Conservation (phyloP, 2,113 vertebrate genomes). For the Plotosus lineatus region DNA sequence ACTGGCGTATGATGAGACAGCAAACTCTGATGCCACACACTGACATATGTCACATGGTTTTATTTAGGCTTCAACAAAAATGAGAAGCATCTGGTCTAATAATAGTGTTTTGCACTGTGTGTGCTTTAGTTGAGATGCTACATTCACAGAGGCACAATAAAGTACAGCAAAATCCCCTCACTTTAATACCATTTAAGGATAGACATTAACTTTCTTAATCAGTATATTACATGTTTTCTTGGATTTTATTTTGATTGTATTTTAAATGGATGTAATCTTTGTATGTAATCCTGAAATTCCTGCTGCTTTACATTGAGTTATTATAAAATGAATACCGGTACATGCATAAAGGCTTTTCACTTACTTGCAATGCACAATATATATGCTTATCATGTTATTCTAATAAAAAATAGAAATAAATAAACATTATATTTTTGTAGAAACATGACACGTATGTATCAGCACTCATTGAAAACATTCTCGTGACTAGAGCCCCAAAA, state of each 20-base stretch:
- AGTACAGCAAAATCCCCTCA: not conserved
- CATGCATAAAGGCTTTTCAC: not conserved
- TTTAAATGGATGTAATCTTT: not conserved
- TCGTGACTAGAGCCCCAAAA: conserved; percentile 21
- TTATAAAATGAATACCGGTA: not conserved
- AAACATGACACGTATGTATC: not conserved
- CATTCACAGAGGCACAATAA: not conserved
- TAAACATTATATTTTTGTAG: not conserved
- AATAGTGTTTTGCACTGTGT: not conserved
- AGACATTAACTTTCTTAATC: not conserved
- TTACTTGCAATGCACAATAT: not conserved
- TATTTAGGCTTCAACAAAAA: conserved; percentile 34
- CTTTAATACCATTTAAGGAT: not conserved
- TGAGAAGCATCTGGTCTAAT: conserved; percentile 16
- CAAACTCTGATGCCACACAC: conserved; percentile 5
- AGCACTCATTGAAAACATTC: conserved; percentile 5
- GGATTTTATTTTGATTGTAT: not conserved
- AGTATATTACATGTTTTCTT: not conserved
- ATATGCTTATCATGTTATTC: not conserved
- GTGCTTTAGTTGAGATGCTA: conserved; percentile 2
- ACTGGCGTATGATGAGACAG: not conserved
- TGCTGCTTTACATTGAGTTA: conserved; percentile 9
- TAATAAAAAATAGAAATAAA: too few relatives aligned
- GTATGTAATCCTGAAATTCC: not conserved
- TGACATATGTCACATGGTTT: conserved; percentile 44